Evolutionary conservation across 2,888 invertebrate genomes (phyloP).

Genomic region (Apoderus coryli): DNA sequence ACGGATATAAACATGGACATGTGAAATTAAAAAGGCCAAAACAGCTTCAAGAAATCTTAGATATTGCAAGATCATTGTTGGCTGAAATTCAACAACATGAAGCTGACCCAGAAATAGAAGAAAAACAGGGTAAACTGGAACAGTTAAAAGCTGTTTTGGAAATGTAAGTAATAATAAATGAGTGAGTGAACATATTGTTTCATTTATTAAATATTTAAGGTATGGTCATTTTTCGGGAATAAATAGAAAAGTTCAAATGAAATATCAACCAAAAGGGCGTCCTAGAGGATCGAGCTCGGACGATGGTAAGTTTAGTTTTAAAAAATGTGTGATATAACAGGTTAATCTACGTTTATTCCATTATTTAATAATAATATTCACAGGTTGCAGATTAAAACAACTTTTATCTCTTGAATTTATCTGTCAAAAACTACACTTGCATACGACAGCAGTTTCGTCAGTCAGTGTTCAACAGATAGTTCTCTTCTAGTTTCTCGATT

Average conservation of each 20-base stretch:
- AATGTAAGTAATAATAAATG: slow-evolving; percentile 56
- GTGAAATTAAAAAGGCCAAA: slow-evolving; percentile 95
- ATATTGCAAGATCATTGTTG: slow-evolving; percentile 83
- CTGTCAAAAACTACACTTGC: no score
- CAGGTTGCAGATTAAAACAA: no score
- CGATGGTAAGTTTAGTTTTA: slow-evolving; percentile 57
- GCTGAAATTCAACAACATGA: slow-evolving; percentile 79
- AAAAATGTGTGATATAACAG: no score
- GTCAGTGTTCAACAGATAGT: no score
- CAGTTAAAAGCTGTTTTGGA: slow-evolving; percentile 98
- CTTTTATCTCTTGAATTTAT: no score
- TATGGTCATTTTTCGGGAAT: slow-evolving; percentile 99
- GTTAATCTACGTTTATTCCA: no score
- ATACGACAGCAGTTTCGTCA: no score
- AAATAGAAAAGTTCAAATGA: slow-evolving; percentile 98
- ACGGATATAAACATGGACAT: slow-evolving; percentile 88
- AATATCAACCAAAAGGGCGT: slow-evolving; percentile 91
- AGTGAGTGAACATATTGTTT: background rate
- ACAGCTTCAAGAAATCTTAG: slow-evolving; percentile 93
- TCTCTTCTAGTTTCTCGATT: no score
- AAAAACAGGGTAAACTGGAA: slow-evolving; percentile 92
- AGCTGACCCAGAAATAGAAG: slow-evolving; percentile 85
- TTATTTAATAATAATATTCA: no score
- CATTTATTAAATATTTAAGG: slow-evolving; percentile 38
- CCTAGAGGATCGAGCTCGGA: slow-evolving; percentile 86